Evolutionary conservation across 2,797 vertebrate genomes (phyloP).

Genomic region (Sorex maritimensis): DNA sequence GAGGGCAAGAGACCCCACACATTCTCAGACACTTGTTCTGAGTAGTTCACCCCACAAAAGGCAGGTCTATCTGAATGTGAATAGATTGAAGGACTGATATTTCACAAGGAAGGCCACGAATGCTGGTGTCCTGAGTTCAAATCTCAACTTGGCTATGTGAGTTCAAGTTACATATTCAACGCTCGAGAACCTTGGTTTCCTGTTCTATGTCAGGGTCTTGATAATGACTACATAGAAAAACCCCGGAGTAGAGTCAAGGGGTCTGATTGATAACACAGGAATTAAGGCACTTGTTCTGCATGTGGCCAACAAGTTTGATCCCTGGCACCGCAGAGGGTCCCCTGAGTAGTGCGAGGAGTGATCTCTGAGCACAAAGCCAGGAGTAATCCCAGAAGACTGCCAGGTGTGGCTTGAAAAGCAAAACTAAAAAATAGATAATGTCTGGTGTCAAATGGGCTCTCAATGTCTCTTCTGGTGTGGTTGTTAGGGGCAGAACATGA

Average conservation of each 20-base stretch:
- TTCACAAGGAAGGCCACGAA: not conserved
- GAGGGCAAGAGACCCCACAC: not conserved
- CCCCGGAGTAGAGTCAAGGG: not conserved
- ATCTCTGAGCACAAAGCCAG: too few relatives aligned
- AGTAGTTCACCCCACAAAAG: not conserved
- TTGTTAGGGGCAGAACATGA: not conserved
- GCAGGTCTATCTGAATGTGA: not conserved
- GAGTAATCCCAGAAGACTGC: too few relatives aligned
- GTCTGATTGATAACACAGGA: too few relatives aligned
- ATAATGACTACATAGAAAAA: not conserved
- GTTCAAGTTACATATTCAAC: not conserved
- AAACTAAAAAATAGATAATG: not conserved
- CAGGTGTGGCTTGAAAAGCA: too few relatives aligned
- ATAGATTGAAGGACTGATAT: not conserved
- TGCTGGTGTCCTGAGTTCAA: not conserved
- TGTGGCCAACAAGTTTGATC: too few relatives aligned
- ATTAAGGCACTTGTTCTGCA: too few relatives aligned
- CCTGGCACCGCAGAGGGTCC: too few relatives aligned
- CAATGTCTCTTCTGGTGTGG: not conserved
- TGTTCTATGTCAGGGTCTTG: slow-evolving; percentile 46
- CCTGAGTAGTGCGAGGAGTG: too few relatives aligned
- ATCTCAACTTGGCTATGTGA: slow-evolving; percentile 18
- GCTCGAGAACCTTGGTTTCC: slow-evolving; percentile 25
- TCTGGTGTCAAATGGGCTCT: not conserved
- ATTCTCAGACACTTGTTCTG: not conserved